These are phyloP conservation scores for Dipodomys spectabilis DNA, from an alignment of 2,113 vertebrate species.

Conservation along the genomic window DNA sequence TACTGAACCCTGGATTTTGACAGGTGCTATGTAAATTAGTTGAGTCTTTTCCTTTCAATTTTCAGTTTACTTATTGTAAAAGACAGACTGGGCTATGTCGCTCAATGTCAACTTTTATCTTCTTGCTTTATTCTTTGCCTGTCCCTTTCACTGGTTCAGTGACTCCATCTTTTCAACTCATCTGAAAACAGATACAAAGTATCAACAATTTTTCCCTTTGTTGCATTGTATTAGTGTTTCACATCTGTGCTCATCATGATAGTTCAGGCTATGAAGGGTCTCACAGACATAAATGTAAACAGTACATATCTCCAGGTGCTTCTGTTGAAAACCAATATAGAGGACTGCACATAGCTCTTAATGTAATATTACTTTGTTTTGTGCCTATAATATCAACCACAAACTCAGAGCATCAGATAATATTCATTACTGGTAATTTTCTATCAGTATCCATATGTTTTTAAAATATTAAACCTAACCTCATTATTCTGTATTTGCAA, in stretches of 20 bases:
- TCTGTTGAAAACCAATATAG: constrained; percentile 22
- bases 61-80: constrained; percentile 50
- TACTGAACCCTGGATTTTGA: neutral
- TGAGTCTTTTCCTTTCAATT: neutral
- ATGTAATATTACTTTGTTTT: neutral
- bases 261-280: no score
- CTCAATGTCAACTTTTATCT: neutral
- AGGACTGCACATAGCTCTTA: neutral
- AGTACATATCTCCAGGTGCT: neutral
- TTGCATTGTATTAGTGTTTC: neutral
- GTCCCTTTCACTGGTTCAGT: neutral
- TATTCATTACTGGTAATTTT: neutral
- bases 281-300: neutral
- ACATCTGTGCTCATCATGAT: neutral
- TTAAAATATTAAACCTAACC: constrained; percentile 9
- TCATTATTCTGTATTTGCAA: constrained; percentile 40
- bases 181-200: neutral
- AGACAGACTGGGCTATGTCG: neutral
- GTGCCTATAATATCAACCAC: constrained; percentile 12
- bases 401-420: neutral
- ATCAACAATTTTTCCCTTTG: neutral
- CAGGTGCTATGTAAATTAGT: constrained; percentile 20
- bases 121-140: neutral
- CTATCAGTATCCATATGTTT: neutral
- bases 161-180: constrained; percentile 23